phyloP scores from a whole-genome alignment of 2,113 vertebrate species.

The Trichechus manatus region DNA sequence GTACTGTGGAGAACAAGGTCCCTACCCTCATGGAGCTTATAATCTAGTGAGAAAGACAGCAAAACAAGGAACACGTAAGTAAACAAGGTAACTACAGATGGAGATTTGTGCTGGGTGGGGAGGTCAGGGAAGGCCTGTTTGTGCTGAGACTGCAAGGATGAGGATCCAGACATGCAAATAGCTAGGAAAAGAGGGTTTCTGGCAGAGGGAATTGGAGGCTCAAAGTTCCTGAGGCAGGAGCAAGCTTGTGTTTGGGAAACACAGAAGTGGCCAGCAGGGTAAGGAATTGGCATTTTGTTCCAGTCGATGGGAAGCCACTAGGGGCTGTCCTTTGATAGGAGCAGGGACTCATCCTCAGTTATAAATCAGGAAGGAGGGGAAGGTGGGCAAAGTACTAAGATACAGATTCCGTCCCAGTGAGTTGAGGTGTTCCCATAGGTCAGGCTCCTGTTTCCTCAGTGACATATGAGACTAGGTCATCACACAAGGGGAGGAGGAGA shows the following conservation, averaged over 20 bases:
- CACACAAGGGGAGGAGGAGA: background rate
- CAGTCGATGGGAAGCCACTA: background rate
- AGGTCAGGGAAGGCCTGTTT: background rate
- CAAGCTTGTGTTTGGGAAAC: background rate
- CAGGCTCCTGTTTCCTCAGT: background rate
- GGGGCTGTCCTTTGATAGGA: background rate
- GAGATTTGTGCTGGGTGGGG: background rate
- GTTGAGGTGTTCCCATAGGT: background rate
- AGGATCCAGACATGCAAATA: background rate
- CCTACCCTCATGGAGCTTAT: background rate
- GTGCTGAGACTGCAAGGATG: background rate
- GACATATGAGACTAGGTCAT: background rate
- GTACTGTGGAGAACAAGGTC: background rate
- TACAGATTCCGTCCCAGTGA: background rate
- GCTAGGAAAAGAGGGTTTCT: background rate
- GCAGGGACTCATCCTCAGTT: background rate
- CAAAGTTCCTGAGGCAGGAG: background rate
- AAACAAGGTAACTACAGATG: background rate
- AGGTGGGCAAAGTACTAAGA: background rate
- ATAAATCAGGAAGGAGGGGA: background rate
- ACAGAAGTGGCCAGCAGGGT: accelerated
- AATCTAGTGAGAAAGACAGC: background rate
- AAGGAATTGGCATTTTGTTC: background rate
- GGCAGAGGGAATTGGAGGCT: background rate
- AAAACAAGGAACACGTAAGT: background rate